phyloP scores from a whole-genome alignment of 1,140 invertebrate genomes.

The Tigriopus japonicus region DNA sequence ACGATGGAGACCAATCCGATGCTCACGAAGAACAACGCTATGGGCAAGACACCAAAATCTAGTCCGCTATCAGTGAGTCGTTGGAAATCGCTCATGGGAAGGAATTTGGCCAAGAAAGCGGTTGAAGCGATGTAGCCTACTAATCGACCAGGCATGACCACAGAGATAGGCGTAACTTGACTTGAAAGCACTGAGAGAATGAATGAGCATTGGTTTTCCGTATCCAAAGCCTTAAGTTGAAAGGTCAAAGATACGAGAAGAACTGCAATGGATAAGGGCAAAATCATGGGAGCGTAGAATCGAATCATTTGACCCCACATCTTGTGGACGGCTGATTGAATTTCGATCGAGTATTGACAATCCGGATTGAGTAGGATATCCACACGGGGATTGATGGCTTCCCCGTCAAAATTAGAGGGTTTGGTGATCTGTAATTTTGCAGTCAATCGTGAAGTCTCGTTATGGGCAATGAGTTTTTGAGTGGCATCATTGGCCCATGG shows the following conservation, averaged over 20 bases:
- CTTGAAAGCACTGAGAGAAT: background rate
- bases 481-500: constrained; percentile 12
- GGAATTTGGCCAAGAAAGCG: background rate
- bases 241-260: background rate
- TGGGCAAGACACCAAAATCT: constrained; percentile 4
- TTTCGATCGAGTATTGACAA: constrained; percentile 1
- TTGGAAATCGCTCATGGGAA: background rate
- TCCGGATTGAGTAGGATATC: constrained; percentile 1
- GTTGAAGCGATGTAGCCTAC: background rate
- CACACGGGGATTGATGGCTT: constrained; percentile 3
- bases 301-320: constrained; percentile 8
- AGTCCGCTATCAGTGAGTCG: background rate
- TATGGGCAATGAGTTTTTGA: background rate
- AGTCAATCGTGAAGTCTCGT: background rate
- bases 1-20: background rate
- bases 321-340: constrained; percentile 1
- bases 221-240: background rate
- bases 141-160: background rate
- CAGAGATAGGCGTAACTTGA: background rate
- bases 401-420: background rate
- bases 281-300: constrained; percentile 11
- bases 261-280: constrained; percentile 8
- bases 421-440: background rate
- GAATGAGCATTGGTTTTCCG: background rate
- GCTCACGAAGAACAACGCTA: background rate